Evolutionary conservation across 1,140 invertebrate genomes (phyloP), one percentile per base, ranked within the genome.

Genomic region (Drosophila kurseongensis): DNA sequence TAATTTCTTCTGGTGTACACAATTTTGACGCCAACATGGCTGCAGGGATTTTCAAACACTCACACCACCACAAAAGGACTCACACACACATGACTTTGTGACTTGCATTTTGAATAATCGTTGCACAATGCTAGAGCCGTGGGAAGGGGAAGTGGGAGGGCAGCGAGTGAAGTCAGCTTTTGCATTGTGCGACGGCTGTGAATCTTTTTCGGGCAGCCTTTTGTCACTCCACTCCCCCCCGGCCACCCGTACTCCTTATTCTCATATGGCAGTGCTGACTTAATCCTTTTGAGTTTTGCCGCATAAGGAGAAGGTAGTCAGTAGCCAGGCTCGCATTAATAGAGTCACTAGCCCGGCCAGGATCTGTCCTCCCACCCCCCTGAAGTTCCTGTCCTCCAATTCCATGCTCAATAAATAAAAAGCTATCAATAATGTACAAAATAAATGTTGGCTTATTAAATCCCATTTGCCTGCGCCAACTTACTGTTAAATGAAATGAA

Each of bases 281-380:
- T 90, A 91, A 91, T 91, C 88, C 86, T 91, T 90, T 90, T 91
- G 80, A 91, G 77, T 82, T 90, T 83, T 90, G 88, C 88, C 88
- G 88, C 88, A 91, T 84, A 91, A 80, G 77, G 58, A 73, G 62
- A 27, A 27, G 56, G 44, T 32, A 35, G 27, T 18, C 60, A 10
- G 38, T 12, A 42, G 59, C 16, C 57, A 27, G 27, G 18, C 32
- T 42, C 35, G 58, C 66, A 79, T 79, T 84, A 83, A 83, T 84
- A 78, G 75, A 82, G 80, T 75, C 59, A 58, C 62, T 68, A 78
- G 16, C 18, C 48, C 3, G 35, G 48, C 40, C 6, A 41, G 45
- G 29, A 18, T 36, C 5, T 54, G 12, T 14, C 41, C 7, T 9
- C 35, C 0, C 45, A 16, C 36, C 16, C 18, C 23, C 12, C 27